Evolutionary conservation across 2,888 invertebrate genomes (phyloP), one percentile per base, ranked within the genome.

Genomic region (Chouioia cunea): DNA sequence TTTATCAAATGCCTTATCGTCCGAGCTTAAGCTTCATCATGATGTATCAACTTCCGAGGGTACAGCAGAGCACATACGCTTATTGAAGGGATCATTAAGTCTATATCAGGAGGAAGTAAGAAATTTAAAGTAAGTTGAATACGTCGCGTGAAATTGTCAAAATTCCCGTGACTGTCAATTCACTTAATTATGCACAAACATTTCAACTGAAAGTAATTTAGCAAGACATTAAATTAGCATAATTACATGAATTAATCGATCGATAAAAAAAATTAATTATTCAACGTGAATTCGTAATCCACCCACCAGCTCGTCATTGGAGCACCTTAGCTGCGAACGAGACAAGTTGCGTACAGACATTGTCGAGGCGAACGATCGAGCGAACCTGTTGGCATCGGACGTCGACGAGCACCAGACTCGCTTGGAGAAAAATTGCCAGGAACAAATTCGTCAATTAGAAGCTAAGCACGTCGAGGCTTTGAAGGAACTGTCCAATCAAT

Each of bases 331-430:
- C 59, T 90, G 90, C 43, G 97, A 97, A 83, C 90, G 94, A 65
- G 92, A 93, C 77, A 96, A 96, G 83, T 86, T 97, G 48, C 91
- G 92, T 73, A 86, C 88, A 14, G 95, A 96, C 80, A 90, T 96
- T 18, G 87, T 89, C 20, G 95, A 95, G 81, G 94, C 96, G 0
- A 95, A 96, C 81, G 89, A 92, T 69, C 89, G 96, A 76, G 94
- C 95, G 0, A 89, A 91, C 0, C 83, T 95, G 65, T 87, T 97
- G 60, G 97, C 96, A 0, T 94, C 94, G 78, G 97, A 97, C 85
- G 93, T 96, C 1, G 97, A 97, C 83, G 97, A 97, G 80, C 92
- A 93, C 78, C 96, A 97, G 83, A 90, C 92, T 0, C 90, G 92
- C 70, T 89, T 96, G 82, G 97, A 97, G 83, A 91, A 91, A 73